Conservation (phyloP, 2,888 invertebrate species). For the Oxycera nigricornis region DNA sequence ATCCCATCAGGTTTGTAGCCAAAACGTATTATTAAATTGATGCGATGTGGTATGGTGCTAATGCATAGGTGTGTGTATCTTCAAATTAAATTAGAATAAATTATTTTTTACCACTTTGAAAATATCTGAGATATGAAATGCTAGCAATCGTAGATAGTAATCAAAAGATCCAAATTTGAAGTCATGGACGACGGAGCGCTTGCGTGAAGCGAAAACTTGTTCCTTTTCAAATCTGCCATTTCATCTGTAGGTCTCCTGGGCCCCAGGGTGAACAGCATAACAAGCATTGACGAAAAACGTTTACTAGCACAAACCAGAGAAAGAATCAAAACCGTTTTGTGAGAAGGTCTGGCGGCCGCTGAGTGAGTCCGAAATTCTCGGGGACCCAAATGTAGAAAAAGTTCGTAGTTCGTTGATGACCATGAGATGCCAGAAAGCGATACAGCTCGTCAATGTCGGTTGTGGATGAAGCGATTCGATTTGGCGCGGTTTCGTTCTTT, state of each 20-base stretch:
- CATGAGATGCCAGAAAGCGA: conserved; percentile 46
- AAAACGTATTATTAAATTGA: not conserved
- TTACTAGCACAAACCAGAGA: conserved; percentile 14
- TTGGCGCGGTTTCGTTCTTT: not conserved
- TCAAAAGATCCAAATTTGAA: conserved; percentile 1
- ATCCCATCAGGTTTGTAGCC: not conserved
- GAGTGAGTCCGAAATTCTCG: not conserved
- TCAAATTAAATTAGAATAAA: conserved; percentile 36
- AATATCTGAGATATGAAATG: conserved; percentile 23
- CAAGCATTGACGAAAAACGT: conserved; percentile 19
- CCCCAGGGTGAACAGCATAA: not conserved
- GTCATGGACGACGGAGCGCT: not conserved
- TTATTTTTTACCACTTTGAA: conserved; percentile 23
- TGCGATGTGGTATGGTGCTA: not conserved
- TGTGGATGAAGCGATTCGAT: conserved; percentile 8
- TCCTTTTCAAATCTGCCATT: conserved; percentile 36
- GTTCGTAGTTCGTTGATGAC: conserved; percentile 41
- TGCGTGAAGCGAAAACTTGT: conserved; percentile 24
- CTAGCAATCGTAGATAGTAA: conserved; percentile 19
- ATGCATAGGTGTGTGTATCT: conserved; percentile 32
- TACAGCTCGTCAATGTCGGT: conserved; percentile 38
- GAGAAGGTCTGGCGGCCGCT: not conserved
- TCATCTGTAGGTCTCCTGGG: conserved; percentile 8
- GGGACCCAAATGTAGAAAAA: conserved; percentile 19
- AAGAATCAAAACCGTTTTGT: conserved; percentile 9